A percentile compares a stretch with the other conserved stretches of the same genome.
Evolutionary conservation across 2,113 vertebrate genomes (phyloP).

Genomic region (Dendropsophus ebraccatus): DNA sequence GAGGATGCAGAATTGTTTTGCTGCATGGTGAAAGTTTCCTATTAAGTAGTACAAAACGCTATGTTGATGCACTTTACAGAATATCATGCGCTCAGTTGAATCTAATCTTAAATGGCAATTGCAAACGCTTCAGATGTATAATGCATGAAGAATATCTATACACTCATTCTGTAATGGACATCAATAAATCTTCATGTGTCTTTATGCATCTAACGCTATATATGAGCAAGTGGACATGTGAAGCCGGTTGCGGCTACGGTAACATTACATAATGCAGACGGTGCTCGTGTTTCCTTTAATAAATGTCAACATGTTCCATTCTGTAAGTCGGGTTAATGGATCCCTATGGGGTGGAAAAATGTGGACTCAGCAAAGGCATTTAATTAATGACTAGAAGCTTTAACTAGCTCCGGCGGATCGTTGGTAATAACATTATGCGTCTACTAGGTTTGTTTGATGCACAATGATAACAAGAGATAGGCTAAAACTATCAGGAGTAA

Average conservation of each 20-base stretch:
- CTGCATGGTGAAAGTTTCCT: too few relatives aligned
- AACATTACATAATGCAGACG: background rate
- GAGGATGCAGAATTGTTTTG: too few relatives aligned
- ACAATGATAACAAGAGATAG: background rate
- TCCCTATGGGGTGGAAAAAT: slow-evolving; percentile 32
- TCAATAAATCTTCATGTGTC: background rate
- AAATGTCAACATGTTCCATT: slow-evolving; percentile 6
- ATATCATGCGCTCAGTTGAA: background rate
- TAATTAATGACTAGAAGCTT: slow-evolving; percentile 2
- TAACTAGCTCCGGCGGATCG: slow-evolving; percentile 1
- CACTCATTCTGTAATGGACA: too few relatives aligned
- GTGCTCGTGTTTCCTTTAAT: background rate
- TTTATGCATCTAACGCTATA: background rate
- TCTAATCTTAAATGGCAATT: background rate
- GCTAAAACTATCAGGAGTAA: background rate
- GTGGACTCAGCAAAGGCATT: slow-evolving; percentile 17
- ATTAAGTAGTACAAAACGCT: too few relatives aligned
- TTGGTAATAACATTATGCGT: slow-evolving; percentile 13
- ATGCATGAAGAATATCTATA: background rate
- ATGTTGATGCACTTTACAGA: background rate
- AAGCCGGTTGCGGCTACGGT: background rate
- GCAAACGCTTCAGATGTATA: background rate
- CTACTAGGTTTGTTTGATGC: background rate
- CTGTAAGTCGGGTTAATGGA: slow-evolving; percentile 10
- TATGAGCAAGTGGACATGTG: background rate